These are phyloP conservation scores for Tragelaphus imberbis DNA, from an alignment of 2,113 vertebrate species.

Conservation along the genomic window DNA sequence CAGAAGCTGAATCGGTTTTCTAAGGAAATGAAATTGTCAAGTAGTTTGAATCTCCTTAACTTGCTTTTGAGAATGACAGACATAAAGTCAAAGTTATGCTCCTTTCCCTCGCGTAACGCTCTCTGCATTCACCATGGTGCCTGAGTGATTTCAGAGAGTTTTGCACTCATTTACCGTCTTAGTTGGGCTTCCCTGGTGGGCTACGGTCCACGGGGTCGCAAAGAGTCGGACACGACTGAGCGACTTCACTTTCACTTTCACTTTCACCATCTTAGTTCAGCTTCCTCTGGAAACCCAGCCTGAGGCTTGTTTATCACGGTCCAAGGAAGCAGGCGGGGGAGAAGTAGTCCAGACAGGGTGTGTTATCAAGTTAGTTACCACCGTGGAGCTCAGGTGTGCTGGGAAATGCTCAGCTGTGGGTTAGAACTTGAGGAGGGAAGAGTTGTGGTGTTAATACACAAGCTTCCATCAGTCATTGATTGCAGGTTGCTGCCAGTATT, in stretches of 20 bases:
- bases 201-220: too few species aligned
- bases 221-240: too few species aligned
- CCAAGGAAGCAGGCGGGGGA: not conserved
- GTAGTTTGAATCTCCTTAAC: conserved; percentile 1
- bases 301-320: not conserved
- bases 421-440: not conserved
- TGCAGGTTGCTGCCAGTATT: not conserved
- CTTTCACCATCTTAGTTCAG: too few species aligned
- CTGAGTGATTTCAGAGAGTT: not conserved
- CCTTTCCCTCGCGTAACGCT: not conserved
- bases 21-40: conserved; percentile 28
- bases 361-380: not conserved
- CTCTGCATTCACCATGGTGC: not conserved
- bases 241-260: too few species aligned
- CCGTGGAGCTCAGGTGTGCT: not conserved
- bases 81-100: not conserved
- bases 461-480: not conserved
- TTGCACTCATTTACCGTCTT: not conserved
- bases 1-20: conserved; percentile 9
- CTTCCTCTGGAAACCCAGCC: not conserved
- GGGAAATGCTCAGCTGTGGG: rapidly evolving
- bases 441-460: not conserved
- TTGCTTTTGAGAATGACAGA: conserved; percentile 36
- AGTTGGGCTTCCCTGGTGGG: too few species aligned
- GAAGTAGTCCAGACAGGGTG: not conserved